Evolutionary conservation across 2,888 invertebrate species (phyloP), one percentile per base, ranked within the genome.

Genomic region (Drosophila seclusa): DNA sequence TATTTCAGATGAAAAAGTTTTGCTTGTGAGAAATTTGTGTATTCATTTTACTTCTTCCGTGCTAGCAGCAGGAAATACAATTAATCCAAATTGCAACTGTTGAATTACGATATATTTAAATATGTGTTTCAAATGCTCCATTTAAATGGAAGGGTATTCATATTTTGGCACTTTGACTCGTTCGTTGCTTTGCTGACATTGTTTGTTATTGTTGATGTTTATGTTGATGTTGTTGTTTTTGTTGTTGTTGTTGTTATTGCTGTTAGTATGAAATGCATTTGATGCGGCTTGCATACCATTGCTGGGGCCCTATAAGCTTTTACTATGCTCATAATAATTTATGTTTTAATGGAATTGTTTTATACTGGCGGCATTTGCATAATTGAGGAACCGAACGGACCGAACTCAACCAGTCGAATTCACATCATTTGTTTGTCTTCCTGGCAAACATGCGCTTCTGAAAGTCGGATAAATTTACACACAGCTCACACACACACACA

Each of bases 341-440:
- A 78, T 78, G 34, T 54, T 61, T 55, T 38, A 58, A 60, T 63
- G 53, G 61, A 61, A 67, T 68, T 68, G 53, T 61, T 71, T 52
- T 71, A 50, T 61, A 57, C 42, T 36, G 32, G 29, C 18, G 32
- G 34, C 27, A 85, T 83, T 83, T 85, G 83, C 86, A 84, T 85
- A 84, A 80, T 80, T 88, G 65, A 80, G 60, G 36, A 52, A 50
- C 54, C 64, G 21, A 72, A 79, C 72, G 58, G 65, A 58, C 54
- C 66, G 48, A 80, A 67, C 67, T 49, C 52, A 73, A 71, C 62
- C 66, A 68, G 40, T 67, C 42, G 62, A 84, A 75, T 50, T 52
- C 31, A 31, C 64, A 48, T 58, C 50, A 68, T 68, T 79, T 49
- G 36, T 60, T 29, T 36, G 32, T 29, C 57, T n/a, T 31, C 29